Percentiles rank a stretch among this genome's conserved stretches.
Evolutionary conservation across 2,888 invertebrate genomes (phyloP).

Genomic region (Myopa tessellatipennis): DNA sequence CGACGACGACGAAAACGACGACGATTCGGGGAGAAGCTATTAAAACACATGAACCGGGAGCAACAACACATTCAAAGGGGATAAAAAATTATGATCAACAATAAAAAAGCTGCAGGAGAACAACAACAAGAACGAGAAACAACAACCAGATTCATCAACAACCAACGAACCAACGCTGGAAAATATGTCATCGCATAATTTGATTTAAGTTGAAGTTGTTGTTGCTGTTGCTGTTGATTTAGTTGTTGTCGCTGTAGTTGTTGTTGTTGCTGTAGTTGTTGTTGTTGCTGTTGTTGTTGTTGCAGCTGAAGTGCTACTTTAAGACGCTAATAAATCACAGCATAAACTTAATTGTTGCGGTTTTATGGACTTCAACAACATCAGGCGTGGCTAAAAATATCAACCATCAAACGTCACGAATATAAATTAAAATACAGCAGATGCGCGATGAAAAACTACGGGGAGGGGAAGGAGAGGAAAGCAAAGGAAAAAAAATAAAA

Average conservation of each 20-base stretch:
- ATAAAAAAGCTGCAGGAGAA: background rate
- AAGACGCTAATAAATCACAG: conserved; percentile 16
- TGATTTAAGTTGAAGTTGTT: background rate
- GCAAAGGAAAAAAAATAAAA: background rate
- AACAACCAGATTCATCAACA: background rate
- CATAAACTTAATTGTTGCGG: background rate
- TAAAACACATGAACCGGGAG: background rate
- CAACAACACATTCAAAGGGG: background rate
- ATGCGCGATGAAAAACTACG: too few species aligned
- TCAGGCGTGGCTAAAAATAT: background rate
- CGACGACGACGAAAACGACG: background rate
- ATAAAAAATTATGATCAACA: background rate
- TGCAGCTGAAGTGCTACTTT: background rate
- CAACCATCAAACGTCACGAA: background rate
- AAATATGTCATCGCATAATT: conserved; percentile 8
- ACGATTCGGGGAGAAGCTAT: background rate
- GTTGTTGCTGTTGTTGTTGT: background rate
- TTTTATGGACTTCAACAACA: background rate
- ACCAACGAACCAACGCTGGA: background rate
- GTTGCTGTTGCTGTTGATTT: background rate
- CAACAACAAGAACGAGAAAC: background rate
- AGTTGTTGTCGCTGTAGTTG: background rate
- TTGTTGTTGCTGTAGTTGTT: background rate
- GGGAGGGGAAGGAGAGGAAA: background rate
- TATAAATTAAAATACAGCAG: conserved; percentile 20